Evolutionary conservation across 2,888 invertebrate species (phyloP), one percentile per base, ranked within the genome.

Genomic region (Oligia strigilis): DNA sequence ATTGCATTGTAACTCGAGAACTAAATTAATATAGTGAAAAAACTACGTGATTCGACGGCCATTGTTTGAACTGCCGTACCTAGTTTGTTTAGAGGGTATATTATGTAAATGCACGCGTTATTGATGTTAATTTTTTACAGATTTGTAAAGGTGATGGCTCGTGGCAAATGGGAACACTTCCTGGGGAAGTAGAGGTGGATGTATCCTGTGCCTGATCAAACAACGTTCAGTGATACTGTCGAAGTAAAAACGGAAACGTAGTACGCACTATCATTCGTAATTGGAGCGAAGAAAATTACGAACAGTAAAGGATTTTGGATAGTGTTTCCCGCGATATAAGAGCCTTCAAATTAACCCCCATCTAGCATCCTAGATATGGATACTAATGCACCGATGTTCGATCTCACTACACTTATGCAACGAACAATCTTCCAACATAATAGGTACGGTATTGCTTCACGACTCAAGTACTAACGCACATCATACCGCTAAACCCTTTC

Each of bases 1-100:
- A 95, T 95, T 92, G 89, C 92, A 91, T 90, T 93, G 97, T 93
- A 97, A 97, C 94, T 93, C 85, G 96, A 97, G 96, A 91, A 95
- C 94, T 94, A 97, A 97, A 96, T 97, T 97, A 96, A 96, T 96
- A 96, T 93, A 93, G 92, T 93, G 93, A 92, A 94, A 95, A 89
- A 96, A 95, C 92, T 92, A 92, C 93, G 94, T 94, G 95, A 95
- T 96, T 95, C 93, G 93, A 91, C 92, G 77, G 90, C 92, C 91
- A 92, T 92, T 95, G 96, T 96, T 95, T 95, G 94, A 93, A 85
- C 81, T 92, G 94, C 92, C 93, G 91, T 93, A 94, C 94, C 93
- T 93, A 92, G 95, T 96, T 97, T 96, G 94, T 93, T 94, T 90
- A 94, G 89, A 93, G 92, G 96, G 96, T 95, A 94, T 94, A 94